phyloP scores from a whole-genome alignment of 2,797 vertebrate species.

The Fringilla coelebs region DNA sequence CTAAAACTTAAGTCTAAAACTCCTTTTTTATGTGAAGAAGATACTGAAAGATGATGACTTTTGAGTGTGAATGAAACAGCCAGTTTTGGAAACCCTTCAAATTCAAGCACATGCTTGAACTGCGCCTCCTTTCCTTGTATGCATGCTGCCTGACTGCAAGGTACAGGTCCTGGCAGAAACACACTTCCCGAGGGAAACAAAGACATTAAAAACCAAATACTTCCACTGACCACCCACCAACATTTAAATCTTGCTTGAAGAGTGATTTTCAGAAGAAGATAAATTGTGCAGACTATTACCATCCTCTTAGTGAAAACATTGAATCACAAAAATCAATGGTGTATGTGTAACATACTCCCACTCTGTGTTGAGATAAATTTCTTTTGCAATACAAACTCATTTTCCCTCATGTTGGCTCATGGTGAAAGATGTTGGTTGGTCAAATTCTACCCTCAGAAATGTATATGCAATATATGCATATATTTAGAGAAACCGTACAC shows the following conservation, averaged over 20 bases:
- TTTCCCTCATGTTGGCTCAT: background rate
- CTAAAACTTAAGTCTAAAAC: background rate
- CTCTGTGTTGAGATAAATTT: background rate
- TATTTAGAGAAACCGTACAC: background rate
- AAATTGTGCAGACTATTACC: slow-evolving; percentile 5
- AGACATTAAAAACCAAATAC: slow-evolving; percentile 1
- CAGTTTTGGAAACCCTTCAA: background rate
- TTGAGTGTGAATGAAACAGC: background rate
- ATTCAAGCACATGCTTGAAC: background rate
- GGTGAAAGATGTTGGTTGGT: background rate
- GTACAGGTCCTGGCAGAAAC: background rate
- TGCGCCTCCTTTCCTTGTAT: background rate
- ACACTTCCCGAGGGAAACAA: background rate
- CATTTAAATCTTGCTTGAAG: slow-evolving; percentile 28
- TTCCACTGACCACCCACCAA: background rate
- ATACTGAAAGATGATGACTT: background rate
- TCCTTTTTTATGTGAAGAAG: background rate
- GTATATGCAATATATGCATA: background rate
- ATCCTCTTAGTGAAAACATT: background rate
- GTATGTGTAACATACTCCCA: background rate
- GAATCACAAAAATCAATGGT: background rate
- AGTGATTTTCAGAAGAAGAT: slow-evolving; percentile 24
- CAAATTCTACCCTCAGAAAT: background rate
- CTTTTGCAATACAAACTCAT: background rate
- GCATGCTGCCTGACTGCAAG: background rate